Evolutionary conservation across 1,140 invertebrate species (phyloP).

Genomic region (Acyrthosiphon pisum): DNA sequence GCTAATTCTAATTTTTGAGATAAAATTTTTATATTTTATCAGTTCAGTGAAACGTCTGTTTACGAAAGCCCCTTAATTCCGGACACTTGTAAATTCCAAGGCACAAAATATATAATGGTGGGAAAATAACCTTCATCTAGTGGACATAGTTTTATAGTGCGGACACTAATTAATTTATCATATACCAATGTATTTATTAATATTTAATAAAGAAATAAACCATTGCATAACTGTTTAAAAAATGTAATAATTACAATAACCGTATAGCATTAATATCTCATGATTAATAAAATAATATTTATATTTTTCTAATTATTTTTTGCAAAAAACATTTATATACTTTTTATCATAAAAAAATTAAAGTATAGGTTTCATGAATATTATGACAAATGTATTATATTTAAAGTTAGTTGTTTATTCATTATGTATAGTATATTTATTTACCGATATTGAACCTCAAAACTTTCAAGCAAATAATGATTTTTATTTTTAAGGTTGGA

Average conservation of each 20-base stretch:
- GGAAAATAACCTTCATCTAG: not conserved
- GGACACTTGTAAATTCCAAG: fast-evolving
- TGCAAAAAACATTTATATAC: not conserved
- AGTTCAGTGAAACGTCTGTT: not conserved
- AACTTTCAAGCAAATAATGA: not conserved
- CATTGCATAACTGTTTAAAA: too few species aligned
- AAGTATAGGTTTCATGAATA: not conserved
- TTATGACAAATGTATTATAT: not conserved
- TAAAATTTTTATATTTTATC: not conserved
- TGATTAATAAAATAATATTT: too few species aligned
- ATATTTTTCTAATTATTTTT: not conserved
- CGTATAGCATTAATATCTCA: too few species aligned
- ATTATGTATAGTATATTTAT: not conserved
- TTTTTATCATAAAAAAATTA: not conserved
- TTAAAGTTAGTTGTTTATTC: not conserved
- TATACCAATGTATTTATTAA: too few species aligned
- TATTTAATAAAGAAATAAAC: too few species aligned
- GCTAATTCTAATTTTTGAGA: not conserved
- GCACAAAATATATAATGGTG: not conserved
- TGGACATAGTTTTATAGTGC: not conserved
- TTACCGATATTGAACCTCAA: not conserved
- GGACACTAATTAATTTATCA: too few species aligned
- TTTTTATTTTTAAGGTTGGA: not conserved
- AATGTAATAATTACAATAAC: too few species aligned
- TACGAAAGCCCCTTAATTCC: not conserved